phyloP scores from a whole-genome alignment of 2,888 invertebrate species.

The Spialia ferax region DNA sequence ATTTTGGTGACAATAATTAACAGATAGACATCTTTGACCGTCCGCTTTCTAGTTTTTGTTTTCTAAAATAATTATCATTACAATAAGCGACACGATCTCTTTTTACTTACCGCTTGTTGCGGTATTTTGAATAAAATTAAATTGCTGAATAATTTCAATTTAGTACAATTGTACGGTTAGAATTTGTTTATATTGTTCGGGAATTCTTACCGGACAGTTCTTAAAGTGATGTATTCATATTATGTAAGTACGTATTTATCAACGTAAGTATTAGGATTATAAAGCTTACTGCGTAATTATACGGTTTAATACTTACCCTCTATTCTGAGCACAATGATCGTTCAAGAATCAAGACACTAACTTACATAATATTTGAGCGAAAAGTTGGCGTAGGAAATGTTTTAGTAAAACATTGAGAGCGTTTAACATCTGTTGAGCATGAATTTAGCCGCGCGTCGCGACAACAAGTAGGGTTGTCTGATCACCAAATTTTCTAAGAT shows the following conservation, averaged over 20 bases:
- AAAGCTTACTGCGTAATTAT: not conserved
- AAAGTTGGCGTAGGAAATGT: conserved; percentile 64
- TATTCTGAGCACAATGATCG: conserved; percentile 28
- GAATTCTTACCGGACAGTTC: not conserved
- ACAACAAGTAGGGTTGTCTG: conserved; percentile 43
- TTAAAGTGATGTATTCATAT: too few relatives aligned
- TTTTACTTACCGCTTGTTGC: conserved; percentile 81
- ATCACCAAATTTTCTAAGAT: not conserved
- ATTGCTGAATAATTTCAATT: conserved; percentile 65
- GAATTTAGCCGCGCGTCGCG: conserved; percentile 50
- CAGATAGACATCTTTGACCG: conserved; percentile 79
- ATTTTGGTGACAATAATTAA: conserved; percentile 86
- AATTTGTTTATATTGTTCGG: not conserved
- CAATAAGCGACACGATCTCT: conserved; percentile 82
- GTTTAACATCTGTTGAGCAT: conserved; percentile 71
- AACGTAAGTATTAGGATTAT: too few relatives aligned
- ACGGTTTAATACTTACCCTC: not conserved
- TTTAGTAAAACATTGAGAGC: conserved; percentile 69
- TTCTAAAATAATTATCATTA: conserved; percentile 85
- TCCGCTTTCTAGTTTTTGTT: conserved; percentile 86
- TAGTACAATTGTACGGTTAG: conserved; percentile 58
- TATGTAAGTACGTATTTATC: too few relatives aligned
- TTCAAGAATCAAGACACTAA: not conserved
- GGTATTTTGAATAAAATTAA: conserved; percentile 84
- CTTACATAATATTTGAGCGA: conserved; percentile 15